Percentiles rank a stretch among this genome's conserved stretches.
Conservation (phyloP, 2,888 invertebrate genomes). For the Ormyrus thymus region DNA sequence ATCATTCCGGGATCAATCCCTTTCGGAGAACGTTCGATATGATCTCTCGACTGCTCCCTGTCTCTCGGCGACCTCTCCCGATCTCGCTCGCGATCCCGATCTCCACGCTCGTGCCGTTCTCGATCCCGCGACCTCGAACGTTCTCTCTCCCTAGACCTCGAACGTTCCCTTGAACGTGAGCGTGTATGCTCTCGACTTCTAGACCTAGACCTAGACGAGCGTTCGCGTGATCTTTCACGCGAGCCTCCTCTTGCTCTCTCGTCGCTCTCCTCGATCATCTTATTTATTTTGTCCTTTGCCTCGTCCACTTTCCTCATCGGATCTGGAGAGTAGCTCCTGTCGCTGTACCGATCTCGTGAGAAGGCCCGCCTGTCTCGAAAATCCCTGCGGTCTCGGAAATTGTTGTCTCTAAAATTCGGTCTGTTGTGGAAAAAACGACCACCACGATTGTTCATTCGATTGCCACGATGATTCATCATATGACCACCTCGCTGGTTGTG, state of each 20-base stretch:
- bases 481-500: constrained; percentile 66
- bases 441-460: constrained; percentile 65
- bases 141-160: constrained; percentile 22
- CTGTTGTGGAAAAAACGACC: constrained; percentile 73
- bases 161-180: constrained; percentile 13
- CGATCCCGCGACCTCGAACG: neutral
- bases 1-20: constrained; percentile 78
- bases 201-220: neutral
- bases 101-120: neutral
- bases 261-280: constrained; percentile 76
- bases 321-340: constrained; percentile 76
- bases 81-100: constrained; percentile 4
- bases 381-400: constrained; percentile 80
- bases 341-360: constrained; percentile 75
- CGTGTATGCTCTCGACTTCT: neutral
- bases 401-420: constrained; percentile 78
- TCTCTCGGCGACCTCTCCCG: constrained; percentile 7
- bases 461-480: constrained; percentile 63
- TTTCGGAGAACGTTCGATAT: constrained; percentile 63
- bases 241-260: constrained; percentile 54
- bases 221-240: constrained; percentile 14
- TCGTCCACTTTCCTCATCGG: constrained; percentile 77
- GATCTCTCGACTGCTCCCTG: constrained; percentile 16
- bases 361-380: constrained; percentile 80
- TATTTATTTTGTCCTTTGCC: constrained; percentile 79